Base-by-base conservation (phyloP, 2,888 invertebrate genomes). In the Cabera pusaria region DNA sequence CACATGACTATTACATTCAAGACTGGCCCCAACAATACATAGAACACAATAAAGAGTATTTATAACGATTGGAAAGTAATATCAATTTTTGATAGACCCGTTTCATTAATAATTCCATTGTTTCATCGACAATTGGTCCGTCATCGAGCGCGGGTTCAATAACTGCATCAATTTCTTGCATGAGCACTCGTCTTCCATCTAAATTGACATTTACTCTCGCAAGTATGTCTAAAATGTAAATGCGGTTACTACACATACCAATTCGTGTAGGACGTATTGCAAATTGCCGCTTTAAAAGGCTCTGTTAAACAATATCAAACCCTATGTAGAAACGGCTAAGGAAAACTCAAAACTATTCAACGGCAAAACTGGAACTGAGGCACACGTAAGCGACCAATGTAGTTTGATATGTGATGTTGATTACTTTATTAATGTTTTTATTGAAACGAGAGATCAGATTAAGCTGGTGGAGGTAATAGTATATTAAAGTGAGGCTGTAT, bases 191-290 rank as follows among this genome's bases (percentile, higher is more conserved):
- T 76, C 72, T 74, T 75, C 77, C 74, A 79, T 80, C 84, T 83
- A 84, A 85, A 85, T 86, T 85, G 85, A 85, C 85, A 84, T 86
- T 84, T 85, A 85, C 82, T 82, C 80, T 72, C 69, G 68, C 78
- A 74, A 80, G 81, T 75, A 81, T 77, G 74, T 82, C 74, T 78
- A 81, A 82, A 85, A 84, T 83, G 83, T 85, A 85, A 85, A 85
- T 83, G 84, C 69, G 80, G 80, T 82, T 76, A 77, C 73, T 74
- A 73, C 77, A 80, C 78, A 77, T 75, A 82, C 75, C 68, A 74
- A 72, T 76, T 73, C 76, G 74, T 62, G 57, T 61, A 55, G 56
- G 50, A 54, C 59, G 53, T 36, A 56, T 34, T 48, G 25, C 49
- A 45, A 32, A 51, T 61, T 59, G 52, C 54, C 32, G 31, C 35